Percentiles rank a stretch among this genome's conserved stretches.
These are phyloP conservation scores for Macquaria australasica DNA, from an alignment of 2,113 vertebrate species.

Conservation along the genomic window DNA sequence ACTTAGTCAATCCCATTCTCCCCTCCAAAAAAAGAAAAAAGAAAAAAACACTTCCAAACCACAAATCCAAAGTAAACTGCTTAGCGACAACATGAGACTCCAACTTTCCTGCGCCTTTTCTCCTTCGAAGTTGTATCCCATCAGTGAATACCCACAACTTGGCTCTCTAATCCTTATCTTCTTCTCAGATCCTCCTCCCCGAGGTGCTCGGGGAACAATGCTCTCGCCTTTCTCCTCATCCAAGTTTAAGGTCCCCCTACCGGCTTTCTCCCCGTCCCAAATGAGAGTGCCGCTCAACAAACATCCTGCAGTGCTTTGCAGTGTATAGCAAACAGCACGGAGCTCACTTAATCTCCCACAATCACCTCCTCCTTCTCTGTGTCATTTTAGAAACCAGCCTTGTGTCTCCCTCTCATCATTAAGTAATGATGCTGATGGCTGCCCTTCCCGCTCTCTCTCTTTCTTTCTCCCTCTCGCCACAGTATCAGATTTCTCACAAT, in stretches of 20 bases:
- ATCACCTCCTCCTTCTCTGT: conserved; percentile 76
- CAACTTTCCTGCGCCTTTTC: conserved; percentile 36
- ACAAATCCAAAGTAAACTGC: conserved; percentile 57
- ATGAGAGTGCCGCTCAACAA: conserved; percentile 70
- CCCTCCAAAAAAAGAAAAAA: conserved; percentile 29
- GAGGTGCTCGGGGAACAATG: conserved; percentile 46
- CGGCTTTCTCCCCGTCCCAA: conserved; percentile 64
- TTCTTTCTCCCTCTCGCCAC: conserved; percentile 23
- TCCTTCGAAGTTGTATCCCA: conserved; percentile 53
- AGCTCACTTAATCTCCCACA: conserved; percentile 81
- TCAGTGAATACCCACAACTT: conserved; percentile 48
- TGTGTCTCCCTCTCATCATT: conserved; percentile 76
- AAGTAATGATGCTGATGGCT: conserved; percentile 66
- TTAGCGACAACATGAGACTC: conserved; percentile 34
- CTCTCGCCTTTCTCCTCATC: conserved; percentile 38
- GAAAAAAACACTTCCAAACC: conserved; percentile 7
- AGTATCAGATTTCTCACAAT: conserved; percentile 54
- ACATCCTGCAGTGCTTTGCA: conserved; percentile 74
- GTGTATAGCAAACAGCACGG: conserved; percentile 70
- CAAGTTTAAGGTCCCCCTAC: conserved; percentile 61
- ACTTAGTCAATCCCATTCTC: conserved; percentile 55
- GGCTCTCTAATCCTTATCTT: conserved; percentile 65
- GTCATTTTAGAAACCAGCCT: conserved; percentile 74
- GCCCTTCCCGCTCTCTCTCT: conserved; percentile 38
- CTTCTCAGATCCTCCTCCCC: conserved; percentile 55